Evolutionary conservation across 2,797 vertebrate genomes (phyloP), one percentile per base, ranked within the genome.

Genomic region (Cynodonichthys magdalenae): DNA sequence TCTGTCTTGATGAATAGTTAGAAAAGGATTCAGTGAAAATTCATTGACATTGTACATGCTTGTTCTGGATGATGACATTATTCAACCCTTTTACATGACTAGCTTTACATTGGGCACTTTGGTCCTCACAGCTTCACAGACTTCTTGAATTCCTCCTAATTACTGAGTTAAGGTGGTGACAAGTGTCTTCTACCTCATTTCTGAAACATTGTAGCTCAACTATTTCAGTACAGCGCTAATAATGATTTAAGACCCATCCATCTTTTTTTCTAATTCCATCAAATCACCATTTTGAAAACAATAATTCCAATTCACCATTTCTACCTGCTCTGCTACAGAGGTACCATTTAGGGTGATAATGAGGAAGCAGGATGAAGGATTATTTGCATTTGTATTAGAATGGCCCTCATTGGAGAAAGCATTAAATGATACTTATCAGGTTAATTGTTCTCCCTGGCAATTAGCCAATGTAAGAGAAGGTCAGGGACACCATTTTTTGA

Each of bases 131-230:
- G 82, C 79, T 82, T 81, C 57, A 42, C 39, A 73, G 74, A 76
- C 66, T 71, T 19, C n/a, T 63, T 66, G 45, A 78, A 59, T 74
- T 63, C 60, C 66, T 46, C 56, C 51, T 79, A 72, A 85, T 55
- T 74, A 80, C 69, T 77, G 84, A 71, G 66, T 74, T 71, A 83
- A 87, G 66, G 75, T 77, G 78, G 66, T 79, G 75, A 88, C 70
- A 78, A 83, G 79, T 82, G 77, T 85, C 86, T 77, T 85, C 78
- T 85, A 84, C 86, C 85, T 91, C 87, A 91, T 86, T 86, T 87
- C 66, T 77, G 77, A 76, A 67, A 77, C 83, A 80, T 73, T 81
- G 82, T 68, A 87, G 84, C 79, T 77, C 9, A 59, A 77, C 77
- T 83, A 87, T 87, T 75, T 80, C 61, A 57, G 61, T 53, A 54